These are phyloP conservation scores for Aurelia aurita DNA, from an alignment of 30 jellyfish, hydroid and myxozoan species.

Conservation along the genomic window DNA sequence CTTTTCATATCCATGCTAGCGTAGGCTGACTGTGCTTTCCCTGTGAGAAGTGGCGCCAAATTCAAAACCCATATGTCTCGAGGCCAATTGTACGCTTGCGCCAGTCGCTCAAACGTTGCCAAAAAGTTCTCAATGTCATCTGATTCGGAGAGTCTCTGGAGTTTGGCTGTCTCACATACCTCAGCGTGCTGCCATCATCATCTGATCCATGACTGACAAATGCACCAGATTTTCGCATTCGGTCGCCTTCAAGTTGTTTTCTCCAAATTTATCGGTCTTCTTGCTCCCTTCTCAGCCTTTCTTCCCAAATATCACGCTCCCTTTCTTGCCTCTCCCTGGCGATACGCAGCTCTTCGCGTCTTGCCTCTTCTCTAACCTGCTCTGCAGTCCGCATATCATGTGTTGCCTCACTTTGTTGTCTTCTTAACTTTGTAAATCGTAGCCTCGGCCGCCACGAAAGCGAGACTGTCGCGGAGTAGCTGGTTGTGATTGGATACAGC, in stretches of 20 bases:
- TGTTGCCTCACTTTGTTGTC: too few species aligned
- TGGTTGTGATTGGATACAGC: too few species aligned
- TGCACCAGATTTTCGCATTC: neutral
- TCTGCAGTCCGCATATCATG: too few species aligned
- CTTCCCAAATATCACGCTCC: too few species aligned
- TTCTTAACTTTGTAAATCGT: too few species aligned
- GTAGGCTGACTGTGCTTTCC: too few species aligned
- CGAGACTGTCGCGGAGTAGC: too few species aligned
- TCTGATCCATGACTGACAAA: conserved; percentile 1
- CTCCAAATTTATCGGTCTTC: conserved; percentile 22
- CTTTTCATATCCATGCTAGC: too few species aligned
- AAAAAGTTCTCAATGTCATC: conserved; percentile 3
- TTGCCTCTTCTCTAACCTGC: too few species aligned
- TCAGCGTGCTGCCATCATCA: conserved; percentile 18
- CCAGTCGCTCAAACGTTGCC: conserved; percentile 4
- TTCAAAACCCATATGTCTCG: conserved; percentile 22
- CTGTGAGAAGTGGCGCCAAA: conserved; percentile 17
- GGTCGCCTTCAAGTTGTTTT: neutral
- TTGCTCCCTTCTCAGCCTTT: conserved; percentile 2
- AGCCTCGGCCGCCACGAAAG: too few species aligned
- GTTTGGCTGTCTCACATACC: conserved; percentile 16
- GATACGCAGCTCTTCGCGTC: too few species aligned
- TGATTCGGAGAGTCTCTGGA: conserved; percentile 16
- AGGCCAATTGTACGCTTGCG: conserved; percentile 9
- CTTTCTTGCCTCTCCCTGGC: too few species aligned